A percentile compares a stretch with the other conserved stretches of the same genome.
These are phyloP conservation scores for Acrocyrtus sp. DNA, from an alignment of 2,888 invertebrate genomes.

Conservation along the genomic window DNA sequence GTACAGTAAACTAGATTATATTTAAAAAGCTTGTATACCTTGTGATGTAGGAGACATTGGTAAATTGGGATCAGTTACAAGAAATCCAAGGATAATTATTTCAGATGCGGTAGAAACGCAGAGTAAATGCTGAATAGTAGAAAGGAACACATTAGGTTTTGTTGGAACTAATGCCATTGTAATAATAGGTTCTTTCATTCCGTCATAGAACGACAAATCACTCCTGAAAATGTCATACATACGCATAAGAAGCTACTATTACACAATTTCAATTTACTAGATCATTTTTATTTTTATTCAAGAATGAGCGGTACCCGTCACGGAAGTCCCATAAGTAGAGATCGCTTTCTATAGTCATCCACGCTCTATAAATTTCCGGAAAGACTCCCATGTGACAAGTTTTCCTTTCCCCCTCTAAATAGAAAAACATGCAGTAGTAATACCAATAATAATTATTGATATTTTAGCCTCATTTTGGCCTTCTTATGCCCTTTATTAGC, in stretches of 20 bases:
- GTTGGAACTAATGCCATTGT: slow-evolving; percentile 90
- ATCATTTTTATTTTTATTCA: neutral
- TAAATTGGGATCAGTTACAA: slow-evolving; percentile 60
- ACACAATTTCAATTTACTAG: neutral
- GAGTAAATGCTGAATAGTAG: slow-evolving; percentile 89
- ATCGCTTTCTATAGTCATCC: slow-evolving; percentile 97
- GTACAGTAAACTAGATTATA: too few species aligned
- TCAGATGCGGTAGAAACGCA: slow-evolving; percentile 95
- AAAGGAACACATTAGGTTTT: slow-evolving; percentile 87
- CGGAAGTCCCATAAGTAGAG: slow-evolving; percentile 99
- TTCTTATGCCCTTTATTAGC: too few species aligned
- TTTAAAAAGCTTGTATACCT: too few species aligned
- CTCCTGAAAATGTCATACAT: slow-evolving; percentile 70
- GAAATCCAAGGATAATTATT: slow-evolving; percentile 86
- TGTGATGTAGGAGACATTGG: slow-evolving; percentile 39
- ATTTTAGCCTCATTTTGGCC: too few species aligned
- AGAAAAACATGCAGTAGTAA: neutral
- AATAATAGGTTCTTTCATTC: slow-evolving; percentile 91
- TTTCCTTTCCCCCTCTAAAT: slow-evolving; percentile 40
- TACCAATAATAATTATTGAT: neutral
- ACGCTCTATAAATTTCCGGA: slow-evolving; percentile 94
- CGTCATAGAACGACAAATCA: slow-evolving; percentile 97
- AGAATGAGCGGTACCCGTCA: slow-evolving; percentile 75
- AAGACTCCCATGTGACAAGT: slow-evolving; percentile 85
- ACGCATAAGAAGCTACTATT: neutral